Conservation (phyloP, 2,113 vertebrate genomes). For the Eretmodus cyanostictus region DNA sequence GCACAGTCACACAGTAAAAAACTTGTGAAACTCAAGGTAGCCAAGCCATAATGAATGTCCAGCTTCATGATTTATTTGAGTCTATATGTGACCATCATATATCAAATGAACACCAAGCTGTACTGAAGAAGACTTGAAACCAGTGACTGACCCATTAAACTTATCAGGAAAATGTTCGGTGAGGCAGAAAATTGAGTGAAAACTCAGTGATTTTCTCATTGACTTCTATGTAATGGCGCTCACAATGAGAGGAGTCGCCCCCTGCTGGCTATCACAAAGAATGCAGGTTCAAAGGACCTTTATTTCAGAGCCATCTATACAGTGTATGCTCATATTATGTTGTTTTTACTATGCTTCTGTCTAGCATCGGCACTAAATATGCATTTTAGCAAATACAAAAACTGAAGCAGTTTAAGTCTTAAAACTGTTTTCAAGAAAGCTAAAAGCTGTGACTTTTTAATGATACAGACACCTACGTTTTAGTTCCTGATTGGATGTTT, state of each 20-base stretch:
- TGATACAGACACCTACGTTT: rapidly evolving
- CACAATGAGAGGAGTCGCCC: neutral
- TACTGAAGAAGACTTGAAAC: neutral
- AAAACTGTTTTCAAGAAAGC: neutral
- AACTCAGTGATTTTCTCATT: neutral
- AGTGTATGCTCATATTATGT: neutral
- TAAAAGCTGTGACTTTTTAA: rapidly evolving
- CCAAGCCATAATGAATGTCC: neutral
- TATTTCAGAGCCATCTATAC: neutral
- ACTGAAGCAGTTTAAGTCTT: neutral
- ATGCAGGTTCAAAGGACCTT: neutral
- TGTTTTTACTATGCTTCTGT: neutral
- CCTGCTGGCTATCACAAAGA: neutral
- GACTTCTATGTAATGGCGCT: neutral
- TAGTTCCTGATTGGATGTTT: neutral
- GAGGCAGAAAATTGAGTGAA: neutral
- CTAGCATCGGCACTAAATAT: neutral
- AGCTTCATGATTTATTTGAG: neutral
- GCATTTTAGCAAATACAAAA: neutral
- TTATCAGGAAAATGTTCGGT: neutral
- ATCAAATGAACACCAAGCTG: neutral
- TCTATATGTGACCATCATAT: neutral
- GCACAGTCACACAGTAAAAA: neutral
- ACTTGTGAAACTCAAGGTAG: neutral
- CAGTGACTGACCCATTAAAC: neutral